phyloP scores from a whole-genome alignment of 2,888 invertebrate species.

The Cenopis cana region DNA sequence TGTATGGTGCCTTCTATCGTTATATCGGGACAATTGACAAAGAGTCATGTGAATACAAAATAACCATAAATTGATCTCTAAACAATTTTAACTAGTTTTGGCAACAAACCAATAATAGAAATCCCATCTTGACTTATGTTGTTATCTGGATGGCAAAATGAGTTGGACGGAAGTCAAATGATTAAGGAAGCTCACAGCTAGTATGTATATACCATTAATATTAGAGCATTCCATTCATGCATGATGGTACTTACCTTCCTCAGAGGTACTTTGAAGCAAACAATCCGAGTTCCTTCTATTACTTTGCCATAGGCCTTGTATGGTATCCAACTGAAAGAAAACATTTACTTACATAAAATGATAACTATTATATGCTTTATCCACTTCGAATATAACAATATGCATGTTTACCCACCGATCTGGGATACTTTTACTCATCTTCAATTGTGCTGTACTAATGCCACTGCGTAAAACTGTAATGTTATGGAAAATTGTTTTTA shows the following conservation, averaged over 20 bases:
- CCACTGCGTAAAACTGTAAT: conserved; percentile 30
- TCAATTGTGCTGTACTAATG: conserved; percentile 12
- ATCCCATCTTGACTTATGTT: background rate
- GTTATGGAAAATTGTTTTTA: conserved; percentile 28
- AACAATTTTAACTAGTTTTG: background rate
- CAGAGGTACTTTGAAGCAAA: conserved; percentile 91
- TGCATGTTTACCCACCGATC: conserved; percentile 44
- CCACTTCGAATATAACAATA: background rate
- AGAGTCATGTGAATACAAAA: too few relatives aligned
- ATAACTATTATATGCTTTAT: background rate
- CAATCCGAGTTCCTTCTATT: conserved; percentile 88
- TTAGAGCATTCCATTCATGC: too few relatives aligned
- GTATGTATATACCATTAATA: background rate
- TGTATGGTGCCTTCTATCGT: too few relatives aligned
- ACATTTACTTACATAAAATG: background rate
- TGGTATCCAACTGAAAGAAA: conserved; percentile 85
- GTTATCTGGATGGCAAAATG: background rate
- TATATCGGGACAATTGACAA: too few relatives aligned
- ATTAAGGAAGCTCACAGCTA: background rate
- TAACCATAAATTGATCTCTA: background rate
- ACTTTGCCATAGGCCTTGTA: conserved; percentile 86
- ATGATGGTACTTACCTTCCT: conserved; percentile 63
- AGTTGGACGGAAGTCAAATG: conserved; percentile 14
- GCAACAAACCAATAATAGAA: background rate
- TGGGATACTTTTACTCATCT: conserved; percentile 47